Conservation (phyloP, 2,113 vertebrate genomes). For the Sardina pilchardus region DNA sequence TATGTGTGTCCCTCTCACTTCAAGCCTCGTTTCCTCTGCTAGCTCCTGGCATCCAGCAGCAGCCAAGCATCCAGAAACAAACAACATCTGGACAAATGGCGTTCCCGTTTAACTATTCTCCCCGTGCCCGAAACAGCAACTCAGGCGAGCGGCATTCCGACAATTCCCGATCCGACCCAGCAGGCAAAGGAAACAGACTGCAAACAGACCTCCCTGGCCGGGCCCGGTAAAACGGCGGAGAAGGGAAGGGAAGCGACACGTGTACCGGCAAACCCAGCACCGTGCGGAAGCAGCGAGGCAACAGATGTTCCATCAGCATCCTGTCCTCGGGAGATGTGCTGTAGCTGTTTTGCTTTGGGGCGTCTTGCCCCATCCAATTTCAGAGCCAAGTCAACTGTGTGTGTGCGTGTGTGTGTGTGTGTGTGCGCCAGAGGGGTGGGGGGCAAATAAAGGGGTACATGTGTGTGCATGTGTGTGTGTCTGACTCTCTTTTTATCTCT, state of each 20-base stretch:
- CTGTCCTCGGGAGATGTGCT: slow-evolving; percentile 4
- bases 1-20: not conserved
- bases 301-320: slow-evolving; percentile 18
- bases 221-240: not conserved
- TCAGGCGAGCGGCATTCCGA: not conserved
- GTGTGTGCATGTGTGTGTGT: not conserved
- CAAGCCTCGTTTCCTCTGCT: not conserved
- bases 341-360: slow-evolving; percentile 13
- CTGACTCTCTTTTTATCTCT: not conserved
- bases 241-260: not conserved
- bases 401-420: not conserved
- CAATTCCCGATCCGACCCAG: not conserved
- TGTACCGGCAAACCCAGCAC: not conserved
- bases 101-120: not conserved
- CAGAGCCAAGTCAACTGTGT: not conserved
- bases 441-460: not conserved
- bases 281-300: not conserved
- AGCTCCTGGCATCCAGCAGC: not conserved
- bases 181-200: not conserved
- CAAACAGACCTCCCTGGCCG: not conserved
- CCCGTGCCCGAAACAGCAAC: not conserved
- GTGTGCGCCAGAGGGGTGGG: not conserved
- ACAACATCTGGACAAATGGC: slow-evolving; percentile 10
- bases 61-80: not conserved
- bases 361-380: not conserved